Base-by-base conservation (phyloP, 2,888 invertebrate genomes). In the Eupithecia exiguata region DNA sequence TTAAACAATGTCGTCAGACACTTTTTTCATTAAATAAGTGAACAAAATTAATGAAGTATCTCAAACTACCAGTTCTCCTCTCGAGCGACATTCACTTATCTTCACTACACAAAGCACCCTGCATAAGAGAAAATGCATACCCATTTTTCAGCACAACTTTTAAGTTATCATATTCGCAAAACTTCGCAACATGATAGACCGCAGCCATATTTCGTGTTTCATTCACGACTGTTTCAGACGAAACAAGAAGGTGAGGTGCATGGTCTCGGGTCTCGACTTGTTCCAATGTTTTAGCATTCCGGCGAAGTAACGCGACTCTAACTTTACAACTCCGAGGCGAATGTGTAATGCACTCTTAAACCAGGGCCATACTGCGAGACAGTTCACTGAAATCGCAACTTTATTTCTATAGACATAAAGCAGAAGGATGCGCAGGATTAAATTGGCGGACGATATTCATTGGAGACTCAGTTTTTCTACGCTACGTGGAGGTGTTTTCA, bases 271-370 rank as follows among this genome's bases (percentile, higher is more conserved):
- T 58, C 66, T 46, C 70, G 63, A 70, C 68, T 72, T 68, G 72
- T 66, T 69, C 67, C 68, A 68, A 77, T 83, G 82, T 83, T 84
- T 87, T 84, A 86, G 75, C 81, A 87, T 87, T 87, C 87, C 80
- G 80, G 71, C 78, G 79, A 77, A 81, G 84, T 85, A 81, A 82
- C 84, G 81, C 83, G 82, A 84, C 84, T 84, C 77, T 80, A 84
- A 87, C 87, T 86, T 86, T 82, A 86, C 86, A 86, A 82, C 78
- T 81, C 75, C 75, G 81, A 75, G 74, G 79, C 83, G 86, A 85
- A 88, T 86, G 87, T 84, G 85, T 88, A 87, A 88, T 87, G 86
- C 87, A 87, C 84, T 85, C 82, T 83, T 81, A 83, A 81, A 78
- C 78, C 68, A 77, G 81, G 71, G 76, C 73, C 70, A 74, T 77